These are phyloP conservation scores for Caenorhabditis japonica DNA, from an alignment of 2,888 invertebrate genomes.

Conservation along the genomic window DNA sequence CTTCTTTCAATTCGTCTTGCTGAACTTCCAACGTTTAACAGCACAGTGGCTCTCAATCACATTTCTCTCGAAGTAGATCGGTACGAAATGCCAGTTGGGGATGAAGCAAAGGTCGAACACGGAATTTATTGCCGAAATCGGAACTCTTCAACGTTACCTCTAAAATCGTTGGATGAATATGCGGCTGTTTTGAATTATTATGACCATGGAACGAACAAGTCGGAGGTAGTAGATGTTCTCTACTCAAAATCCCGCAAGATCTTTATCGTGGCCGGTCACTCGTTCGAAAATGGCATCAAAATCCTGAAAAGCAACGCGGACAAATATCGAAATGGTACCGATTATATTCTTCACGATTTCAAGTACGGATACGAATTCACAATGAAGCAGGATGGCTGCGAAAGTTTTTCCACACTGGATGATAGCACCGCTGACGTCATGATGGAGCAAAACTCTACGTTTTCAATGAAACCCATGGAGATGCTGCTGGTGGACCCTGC, in stretches of 20 bases:
- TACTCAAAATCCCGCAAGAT: slow-evolving; percentile 27
- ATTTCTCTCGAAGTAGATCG: slow-evolving; percentile 40
- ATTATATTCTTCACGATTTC: slow-evolving; percentile 52
- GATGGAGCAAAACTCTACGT: background rate
- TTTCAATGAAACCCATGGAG: slow-evolving; percentile 11
- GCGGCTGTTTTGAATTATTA: slow-evolving; percentile 31
- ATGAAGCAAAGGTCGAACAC: slow-evolving; percentile 22
- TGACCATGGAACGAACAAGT: slow-evolving; percentile 10
- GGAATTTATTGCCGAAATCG: slow-evolving; percentile 28
- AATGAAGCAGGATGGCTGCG: slow-evolving; percentile 21
- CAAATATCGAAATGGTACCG: slow-evolving; percentile 16
- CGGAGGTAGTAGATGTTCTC: slow-evolving; percentile 30
- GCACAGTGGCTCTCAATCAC: slow-evolving; percentile 17
- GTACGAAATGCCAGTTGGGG: slow-evolving; percentile 24
- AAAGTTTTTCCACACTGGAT: background rate
- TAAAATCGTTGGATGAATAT: slow-evolving; percentile 33
- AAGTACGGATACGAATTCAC: slow-evolving; percentile 48
- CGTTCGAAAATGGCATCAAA: slow-evolving; percentile 17
- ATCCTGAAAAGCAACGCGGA: background rate
- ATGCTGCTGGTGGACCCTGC: slow-evolving; percentile 6
- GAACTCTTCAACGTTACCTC: background rate
- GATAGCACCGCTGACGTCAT: slow-evolving; percentile 26
- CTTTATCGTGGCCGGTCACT: slow-evolving; percentile 27
- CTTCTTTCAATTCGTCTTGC: slow-evolving; percentile 40
- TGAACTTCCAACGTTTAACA: slow-evolving; percentile 27